These are phyloP conservation scores for Pseudonaja textilis DNA, from an alignment of 2,113 vertebrate species.

Conservation along the genomic window DNA sequence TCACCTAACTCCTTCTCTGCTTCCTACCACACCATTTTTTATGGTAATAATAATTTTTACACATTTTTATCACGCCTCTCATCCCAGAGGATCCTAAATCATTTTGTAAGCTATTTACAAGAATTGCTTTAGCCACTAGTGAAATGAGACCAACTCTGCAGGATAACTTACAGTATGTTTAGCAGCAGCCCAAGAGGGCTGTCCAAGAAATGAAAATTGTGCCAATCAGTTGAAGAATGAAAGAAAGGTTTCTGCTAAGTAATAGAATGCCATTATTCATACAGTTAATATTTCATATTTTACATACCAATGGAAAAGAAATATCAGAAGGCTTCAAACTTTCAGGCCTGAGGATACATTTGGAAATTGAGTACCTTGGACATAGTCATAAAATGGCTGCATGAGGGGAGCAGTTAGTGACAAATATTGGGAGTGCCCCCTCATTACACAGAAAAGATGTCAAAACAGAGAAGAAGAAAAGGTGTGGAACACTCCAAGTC, in stretches of 20 bases:
- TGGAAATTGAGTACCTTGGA: neutral
- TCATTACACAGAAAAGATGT: neutral
- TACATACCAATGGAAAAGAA: neutral
- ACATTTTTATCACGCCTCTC: slow-evolving; percentile 22
- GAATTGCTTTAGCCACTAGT: slow-evolving; percentile 24
- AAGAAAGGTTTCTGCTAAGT: neutral
- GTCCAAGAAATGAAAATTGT: slow-evolving; percentile 9
- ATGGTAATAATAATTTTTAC: slow-evolving; percentile 31
- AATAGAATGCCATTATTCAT: neutral
- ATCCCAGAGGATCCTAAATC: slow-evolving; percentile 38
- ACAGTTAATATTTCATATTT: neutral
- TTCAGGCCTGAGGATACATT: neutral
- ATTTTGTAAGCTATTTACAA: slow-evolving; percentile 38
- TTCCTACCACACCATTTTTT: neutral
- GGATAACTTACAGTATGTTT: slow-evolving; percentile 14
- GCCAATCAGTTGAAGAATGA: slow-evolving; percentile 12
- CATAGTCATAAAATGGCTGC: neutral
- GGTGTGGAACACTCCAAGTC: neutral
- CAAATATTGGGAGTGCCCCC: neutral
- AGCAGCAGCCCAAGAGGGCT: slow-evolving; percentile 9
- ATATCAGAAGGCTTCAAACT: neutral
- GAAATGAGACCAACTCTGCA: slow-evolving; percentile 31
- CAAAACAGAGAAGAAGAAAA: neutral
- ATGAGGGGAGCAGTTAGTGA: neutral
- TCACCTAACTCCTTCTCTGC: neutral